Base-by-base conservation (phyloP, 2,888 invertebrate species). In the Macaria notata region DNA sequence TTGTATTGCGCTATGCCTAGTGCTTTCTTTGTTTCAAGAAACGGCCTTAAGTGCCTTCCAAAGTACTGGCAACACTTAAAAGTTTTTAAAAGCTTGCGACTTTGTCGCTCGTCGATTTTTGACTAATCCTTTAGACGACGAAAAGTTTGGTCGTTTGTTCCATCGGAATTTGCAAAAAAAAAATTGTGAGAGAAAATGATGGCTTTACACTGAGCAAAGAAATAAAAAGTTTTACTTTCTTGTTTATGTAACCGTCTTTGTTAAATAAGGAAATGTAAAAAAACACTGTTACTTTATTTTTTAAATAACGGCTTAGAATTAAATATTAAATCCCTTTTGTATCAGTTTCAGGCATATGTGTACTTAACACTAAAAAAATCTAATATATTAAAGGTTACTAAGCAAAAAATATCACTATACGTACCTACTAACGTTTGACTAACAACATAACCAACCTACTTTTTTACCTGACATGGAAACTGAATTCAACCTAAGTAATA, bases 1-100 rank as follows among this genome's bases (percentile, higher is more conserved):
- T 33, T 33, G 33, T 6, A 6, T 33, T 6, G 7, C 0, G 7
- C 33, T 4, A 2, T 36, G 7, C 33, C 33, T 56, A 54, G 55
- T 46, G 53, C 46, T 61, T 58, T 64, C 56, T 63, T 63, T 66
- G 62, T 58, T 58, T 56, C 49, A 51, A 59, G 56, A 54, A 64
- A 62, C 56, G 57, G 61, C 59, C 56, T 48, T 62, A 64, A 66
- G 66, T 63, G 69, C 63, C 60, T 63, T 55, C 50, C 36, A 51
- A 67, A 64, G 68, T 62, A 63, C 54, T 49, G 55, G 49, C 47
- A 50, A 63, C 61, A 57, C 63, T 63, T 59, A 50, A 65, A 70
- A 64, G 58, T 63, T 69, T 69, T 65, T 65, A 64, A 67, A 67
- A 68, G 67, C 66, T 64, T 54, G 61, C 49, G 57, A 64, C 63